Conservation (phyloP, 2,888 invertebrate species). For the Microctonus aethiopoides region DNA sequence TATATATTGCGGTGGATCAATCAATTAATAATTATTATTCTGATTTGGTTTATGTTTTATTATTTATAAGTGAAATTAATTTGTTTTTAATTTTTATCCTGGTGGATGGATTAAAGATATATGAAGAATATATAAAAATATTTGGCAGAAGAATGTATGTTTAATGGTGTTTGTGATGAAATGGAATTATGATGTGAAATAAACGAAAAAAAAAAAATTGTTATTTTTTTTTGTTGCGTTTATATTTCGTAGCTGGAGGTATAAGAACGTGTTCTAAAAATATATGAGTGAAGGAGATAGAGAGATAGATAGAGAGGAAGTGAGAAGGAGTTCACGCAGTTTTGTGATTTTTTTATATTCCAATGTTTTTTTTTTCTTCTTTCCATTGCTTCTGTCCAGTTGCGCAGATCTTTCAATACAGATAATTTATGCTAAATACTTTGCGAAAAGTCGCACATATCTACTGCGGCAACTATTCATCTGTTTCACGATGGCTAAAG, state of each 20-base stretch:
- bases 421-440: slow-evolving; percentile 56
- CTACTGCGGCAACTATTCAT: slow-evolving; percentile 45
- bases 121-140: no score
- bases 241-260: not conserved
- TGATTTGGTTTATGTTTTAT: no score
- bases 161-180: no score
- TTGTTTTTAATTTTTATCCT: no score
- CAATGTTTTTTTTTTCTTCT: no score
- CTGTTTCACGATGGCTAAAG: slow-evolving; percentile 30
- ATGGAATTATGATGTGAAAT: not conserved
- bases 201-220: not conserved
- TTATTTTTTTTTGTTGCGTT: not conserved
- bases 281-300: no score
- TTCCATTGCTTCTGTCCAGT: slow-evolving; percentile 11
- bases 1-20: no score
- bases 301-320: no score
- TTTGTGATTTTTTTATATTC: not conserved
- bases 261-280: not conserved
- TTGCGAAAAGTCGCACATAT: slow-evolving; percentile 50
- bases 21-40: no score
- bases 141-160: no score
- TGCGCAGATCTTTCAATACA: not conserved
- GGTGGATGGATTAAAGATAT: no score
- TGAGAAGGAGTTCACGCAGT: not conserved
- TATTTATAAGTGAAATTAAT: no score